phyloP scores from a whole-genome alignment of 2,113 vertebrate genomes.

The Delphinus delphis region DNA sequence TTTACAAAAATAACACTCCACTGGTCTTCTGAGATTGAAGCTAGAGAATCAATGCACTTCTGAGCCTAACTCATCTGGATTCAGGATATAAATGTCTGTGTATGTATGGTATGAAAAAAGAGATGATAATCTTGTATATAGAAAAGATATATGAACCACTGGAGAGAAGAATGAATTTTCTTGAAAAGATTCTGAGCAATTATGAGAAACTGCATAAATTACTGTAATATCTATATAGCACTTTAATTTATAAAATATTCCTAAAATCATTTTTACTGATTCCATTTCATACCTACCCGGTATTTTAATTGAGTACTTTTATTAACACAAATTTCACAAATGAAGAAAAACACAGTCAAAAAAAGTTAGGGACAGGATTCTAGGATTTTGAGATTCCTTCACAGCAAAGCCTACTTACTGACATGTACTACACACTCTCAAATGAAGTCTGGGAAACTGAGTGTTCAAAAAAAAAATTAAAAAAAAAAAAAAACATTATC shows the following conservation, averaged over 20 bases:
- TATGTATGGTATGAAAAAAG: neutral
- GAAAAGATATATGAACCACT: neutral
- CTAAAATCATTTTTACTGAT: constrained; percentile 22
- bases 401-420: neutral
- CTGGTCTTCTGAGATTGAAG: neutral
- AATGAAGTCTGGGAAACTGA: neutral
- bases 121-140: neutral
- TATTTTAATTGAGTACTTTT: neutral
- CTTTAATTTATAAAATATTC: constrained; percentile 35
- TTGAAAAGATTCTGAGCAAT: neutral
- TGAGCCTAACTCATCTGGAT: neutral
- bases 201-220: neutral
- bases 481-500: neutral
- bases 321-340: constrained; percentile 27
- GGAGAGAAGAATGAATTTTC: neutral
- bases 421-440: neutral
- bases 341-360: neutral
- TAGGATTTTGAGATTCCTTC: neutral
- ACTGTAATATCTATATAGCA: neutral
- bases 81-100: neutral
- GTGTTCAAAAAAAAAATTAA: neutral
- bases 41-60: neutral
- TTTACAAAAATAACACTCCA: neutral
- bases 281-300: neutral
- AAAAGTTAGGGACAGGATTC: neutral